Percentiles rank a stretch among this genome's conserved stretches.
Evolutionary conservation across 2,888 invertebrate genomes (phyloP).

Genomic region (Dolomedes plantarius): DNA sequence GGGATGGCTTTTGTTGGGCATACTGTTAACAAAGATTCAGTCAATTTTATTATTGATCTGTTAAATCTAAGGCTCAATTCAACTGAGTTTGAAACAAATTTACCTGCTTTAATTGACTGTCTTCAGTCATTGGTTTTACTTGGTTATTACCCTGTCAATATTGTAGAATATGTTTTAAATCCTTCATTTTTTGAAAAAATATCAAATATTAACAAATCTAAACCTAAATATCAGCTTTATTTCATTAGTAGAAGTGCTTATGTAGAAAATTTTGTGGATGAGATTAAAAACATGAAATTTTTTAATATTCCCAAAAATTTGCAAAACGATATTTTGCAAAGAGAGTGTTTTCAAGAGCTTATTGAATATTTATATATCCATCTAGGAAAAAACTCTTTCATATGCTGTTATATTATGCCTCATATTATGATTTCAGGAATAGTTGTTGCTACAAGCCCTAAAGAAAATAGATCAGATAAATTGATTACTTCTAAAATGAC

Average conservation of each 20-base stretch:
- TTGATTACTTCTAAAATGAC: neutral
- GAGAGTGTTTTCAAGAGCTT: constrained; percentile 42
- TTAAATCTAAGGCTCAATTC: constrained; percentile 14
- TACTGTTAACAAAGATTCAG: constrained; percentile 1
- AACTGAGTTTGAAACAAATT: constrained; percentile 48
- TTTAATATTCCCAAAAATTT: constrained; percentile 39
- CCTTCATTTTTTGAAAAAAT: constrained; percentile 55
- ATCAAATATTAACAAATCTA: constrained; percentile 22
- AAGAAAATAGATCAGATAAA: neutral
- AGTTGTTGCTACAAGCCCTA: constrained; percentile 8
- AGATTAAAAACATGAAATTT: neutral
- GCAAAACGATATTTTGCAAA: constrained; percentile 47
- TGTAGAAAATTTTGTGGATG: constrained; percentile 49
- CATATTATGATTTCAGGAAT: constrained; percentile 66
- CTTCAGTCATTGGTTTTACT: constrained; percentile 62
- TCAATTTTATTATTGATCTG: constrained; percentile 15
- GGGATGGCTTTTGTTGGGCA: constrained; percentile 53
- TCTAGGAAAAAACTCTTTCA: constrained; percentile 5
- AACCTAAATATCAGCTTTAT: constrained; percentile 65
- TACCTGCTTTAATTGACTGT: constrained; percentile 59
- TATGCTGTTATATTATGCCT: constrained; percentile 58
- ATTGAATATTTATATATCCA: constrained; percentile 15
- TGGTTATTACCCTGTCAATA: constrained; percentile 34
- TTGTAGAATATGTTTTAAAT: constrained; percentile 68
- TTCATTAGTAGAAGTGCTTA: constrained; percentile 41